Percentiles rank a stretch among this genome's conserved stretches.
These are phyloP conservation scores for Drosophila grimshawi DNA, from an alignment of 1,140 invertebrate species.

Conservation along the genomic window DNA sequence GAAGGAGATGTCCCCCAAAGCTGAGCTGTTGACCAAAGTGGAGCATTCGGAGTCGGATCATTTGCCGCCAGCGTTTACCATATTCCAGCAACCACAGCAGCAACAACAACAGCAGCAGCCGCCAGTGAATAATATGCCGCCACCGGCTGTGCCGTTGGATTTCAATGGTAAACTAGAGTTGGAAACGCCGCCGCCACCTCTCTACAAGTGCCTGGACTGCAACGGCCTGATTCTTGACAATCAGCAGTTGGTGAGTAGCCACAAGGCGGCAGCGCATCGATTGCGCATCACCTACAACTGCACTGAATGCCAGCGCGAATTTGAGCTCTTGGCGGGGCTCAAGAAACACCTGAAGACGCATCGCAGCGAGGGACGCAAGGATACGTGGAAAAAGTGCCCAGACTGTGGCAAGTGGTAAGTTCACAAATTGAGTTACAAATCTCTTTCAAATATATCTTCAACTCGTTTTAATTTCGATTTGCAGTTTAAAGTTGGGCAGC, in stretches of 20 bases:
- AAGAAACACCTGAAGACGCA: slow-evolving; percentile 82
- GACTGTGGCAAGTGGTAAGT: slow-evolving; percentile 86
- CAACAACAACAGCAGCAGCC: not conserved
- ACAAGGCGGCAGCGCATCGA: slow-evolving; percentile 66
- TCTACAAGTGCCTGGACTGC: slow-evolving; percentile 79
- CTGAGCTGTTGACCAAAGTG: slow-evolving; percentile 57
- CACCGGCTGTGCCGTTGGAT: slow-evolving; percentile 39
- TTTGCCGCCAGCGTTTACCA: slow-evolving; percentile 63
- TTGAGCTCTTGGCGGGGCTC: slow-evolving; percentile 65
- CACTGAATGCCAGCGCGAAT: slow-evolving; percentile 74
- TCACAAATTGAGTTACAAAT: not conserved
- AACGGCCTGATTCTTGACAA: slow-evolving; percentile 69
- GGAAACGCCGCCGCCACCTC: slow-evolving; percentile 46
- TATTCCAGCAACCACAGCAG: slow-evolving; percentile 56
- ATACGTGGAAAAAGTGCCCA: slow-evolving; percentile 84
- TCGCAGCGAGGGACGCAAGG: slow-evolving; percentile 73
- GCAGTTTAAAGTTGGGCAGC: slow-evolving; percentile 85
- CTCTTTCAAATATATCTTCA: not conserved
- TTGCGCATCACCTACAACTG: slow-evolving; percentile 72
- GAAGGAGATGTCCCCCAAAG: slow-evolving; percentile 17
- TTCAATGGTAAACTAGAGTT: slow-evolving; percentile 42
- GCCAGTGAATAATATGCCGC: slow-evolving; percentile 52
- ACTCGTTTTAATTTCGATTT: not conserved
- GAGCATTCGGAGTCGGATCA: slow-evolving; percentile 57
- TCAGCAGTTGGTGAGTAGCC: slow-evolving; percentile 56